Evolutionary conservation across 2,888 invertebrate genomes (phyloP), one percentile per base, ranked within the genome.

Genomic region (Diachrysia chrysitis): DNA sequence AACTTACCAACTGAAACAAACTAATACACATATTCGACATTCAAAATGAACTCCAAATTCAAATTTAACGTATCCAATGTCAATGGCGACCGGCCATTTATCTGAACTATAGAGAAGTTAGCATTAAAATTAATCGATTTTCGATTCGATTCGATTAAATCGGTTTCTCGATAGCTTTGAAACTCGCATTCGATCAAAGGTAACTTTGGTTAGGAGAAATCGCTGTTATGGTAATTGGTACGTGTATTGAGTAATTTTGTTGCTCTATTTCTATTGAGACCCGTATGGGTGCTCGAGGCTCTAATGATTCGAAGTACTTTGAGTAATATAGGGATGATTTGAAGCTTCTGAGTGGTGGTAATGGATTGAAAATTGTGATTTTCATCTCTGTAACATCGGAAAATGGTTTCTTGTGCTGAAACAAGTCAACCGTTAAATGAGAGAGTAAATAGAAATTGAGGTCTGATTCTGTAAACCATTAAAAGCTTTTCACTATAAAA

Each of bases 81-180:
- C 77, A 58, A 66, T 51, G 21, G 4, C n/a, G 10, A 68, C 21
- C 56, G 17, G 37, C 67, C 70, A 71, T 74, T 70, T 59, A 61
- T 78, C 51, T 21, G 66, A 61, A 53, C 56, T 59, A 42, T 42
- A 63, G 46, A 71, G 72, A 65, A 72, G 68, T 71, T 71, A 48
- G 14, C 69, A 54, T 73, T 76, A 62, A 66, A 73, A 62, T 79
- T 78, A 68, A 78, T 78, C 62, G 61, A 78, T 63, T 66, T 60
- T 61, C 66, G 32, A 69, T 60, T 75, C 66, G 32, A 69, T 60
- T 75, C 64, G 57, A 67, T 66, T 73, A 72, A 71, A 69, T 67
- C 70, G 66, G 69, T 66, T 77, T 63, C 71, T 72, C 48, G 57
- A 56, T 55, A 16, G 76, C 67, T 67, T 67, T 70, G 63, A 72